These are phyloP conservation scores for Sterna hirundo DNA, from an alignment of 2,113 vertebrate species.

Conservation along the genomic window DNA sequence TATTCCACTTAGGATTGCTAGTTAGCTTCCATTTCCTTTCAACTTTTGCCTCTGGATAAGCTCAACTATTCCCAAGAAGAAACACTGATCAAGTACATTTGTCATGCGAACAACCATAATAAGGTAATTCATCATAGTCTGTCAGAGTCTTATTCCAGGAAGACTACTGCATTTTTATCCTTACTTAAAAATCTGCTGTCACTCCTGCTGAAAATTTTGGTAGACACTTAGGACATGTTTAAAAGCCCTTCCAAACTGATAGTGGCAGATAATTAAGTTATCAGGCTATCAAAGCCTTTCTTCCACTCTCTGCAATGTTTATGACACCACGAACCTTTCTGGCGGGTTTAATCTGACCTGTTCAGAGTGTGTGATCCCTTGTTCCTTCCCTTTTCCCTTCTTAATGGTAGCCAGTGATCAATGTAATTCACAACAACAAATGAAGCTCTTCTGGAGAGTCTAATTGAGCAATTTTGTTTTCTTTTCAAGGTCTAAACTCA, in stretches of 20 bases:
- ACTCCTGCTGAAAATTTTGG: slow-evolving; percentile 72
- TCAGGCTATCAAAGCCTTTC: slow-evolving; percentile 44
- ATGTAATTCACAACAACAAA: slow-evolving; percentile 66
- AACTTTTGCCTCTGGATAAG: slow-evolving; percentile 78
- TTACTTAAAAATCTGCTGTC: slow-evolving; percentile 78
- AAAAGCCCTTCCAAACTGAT: slow-evolving; percentile 75
- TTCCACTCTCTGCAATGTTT: slow-evolving; percentile 14
- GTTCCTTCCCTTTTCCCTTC: neutral
- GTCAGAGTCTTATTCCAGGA: slow-evolving; percentile 75
- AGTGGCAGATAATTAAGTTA: slow-evolving; percentile 80
- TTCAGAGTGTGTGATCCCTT: neutral
- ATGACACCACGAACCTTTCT: slow-evolving; percentile 53
- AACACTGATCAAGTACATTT: slow-evolving; percentile 80
- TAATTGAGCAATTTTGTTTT: slow-evolving; percentile 69
- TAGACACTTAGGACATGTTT: slow-evolving; percentile 76
- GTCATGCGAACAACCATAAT: slow-evolving; percentile 77
- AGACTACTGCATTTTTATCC: slow-evolving; percentile 77
- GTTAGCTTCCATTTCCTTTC: slow-evolving; percentile 75
- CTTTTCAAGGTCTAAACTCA: slow-evolving; percentile 45
- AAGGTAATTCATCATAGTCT: slow-evolving; percentile 84
- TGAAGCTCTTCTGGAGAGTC: slow-evolving; percentile 45
- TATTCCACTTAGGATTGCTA: slow-evolving; percentile 66
- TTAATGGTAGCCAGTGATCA: slow-evolving; percentile 47
- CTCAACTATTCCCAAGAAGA: slow-evolving; percentile 79
- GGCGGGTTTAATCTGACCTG: slow-evolving; percentile 51